A percentile compares a stretch with the other conserved stretches of the same genome.
These are phyloP conservation scores for Sweltsa coloradensis DNA, from an alignment of 1,140 invertebrate species.

Conservation along the genomic window DNA sequence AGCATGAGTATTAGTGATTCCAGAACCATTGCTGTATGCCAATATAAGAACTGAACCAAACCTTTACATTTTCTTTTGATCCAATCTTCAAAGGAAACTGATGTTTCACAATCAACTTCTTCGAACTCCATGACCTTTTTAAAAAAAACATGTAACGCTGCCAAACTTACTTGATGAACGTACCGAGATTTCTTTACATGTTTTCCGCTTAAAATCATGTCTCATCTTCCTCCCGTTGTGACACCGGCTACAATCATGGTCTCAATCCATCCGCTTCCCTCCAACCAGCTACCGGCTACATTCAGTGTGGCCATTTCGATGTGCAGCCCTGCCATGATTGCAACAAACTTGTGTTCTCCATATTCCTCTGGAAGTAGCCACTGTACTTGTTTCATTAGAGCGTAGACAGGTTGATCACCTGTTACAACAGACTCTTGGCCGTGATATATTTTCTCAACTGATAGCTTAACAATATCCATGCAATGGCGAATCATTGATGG, in stretches of 20 bases:
- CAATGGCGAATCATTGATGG: conserved; percentile 1
- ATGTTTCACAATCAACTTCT: conserved; percentile 5
- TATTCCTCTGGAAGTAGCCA: conserved; percentile 19
- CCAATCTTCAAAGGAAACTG: conserved; percentile 10
- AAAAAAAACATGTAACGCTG: conserved; percentile 3
- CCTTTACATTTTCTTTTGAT: background rate
- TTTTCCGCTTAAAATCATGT: conserved; percentile 14
- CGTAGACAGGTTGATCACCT: conserved; percentile 19
- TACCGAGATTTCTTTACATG: conserved; percentile 12
- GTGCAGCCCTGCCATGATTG: conserved; percentile 21
- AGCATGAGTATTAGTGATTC: conserved; percentile 11
- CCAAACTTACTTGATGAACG: conserved; percentile 19
- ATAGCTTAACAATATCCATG: background rate
- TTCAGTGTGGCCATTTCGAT: conserved; percentile 17
- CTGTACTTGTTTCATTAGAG: conserved; percentile 20
- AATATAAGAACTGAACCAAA: conserved; percentile 11
- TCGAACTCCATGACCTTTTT: conserved; percentile 6
- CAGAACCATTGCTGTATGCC: conserved; percentile 10
- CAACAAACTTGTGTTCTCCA: conserved; percentile 20
- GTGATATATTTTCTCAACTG: conserved; percentile 5
- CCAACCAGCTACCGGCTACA: conserved; percentile 6
- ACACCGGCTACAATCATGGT: conserved; percentile 13
- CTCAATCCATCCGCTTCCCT: conserved; percentile 2
- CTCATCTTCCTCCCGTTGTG: conserved; percentile 11
- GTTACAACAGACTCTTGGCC: conserved; percentile 10